Percentiles rank a stretch among this genome's conserved stretches.
Evolutionary conservation across 1,140 invertebrate genomes (phyloP).

Genomic region (Pseudomyrmex pallidus): DNA sequence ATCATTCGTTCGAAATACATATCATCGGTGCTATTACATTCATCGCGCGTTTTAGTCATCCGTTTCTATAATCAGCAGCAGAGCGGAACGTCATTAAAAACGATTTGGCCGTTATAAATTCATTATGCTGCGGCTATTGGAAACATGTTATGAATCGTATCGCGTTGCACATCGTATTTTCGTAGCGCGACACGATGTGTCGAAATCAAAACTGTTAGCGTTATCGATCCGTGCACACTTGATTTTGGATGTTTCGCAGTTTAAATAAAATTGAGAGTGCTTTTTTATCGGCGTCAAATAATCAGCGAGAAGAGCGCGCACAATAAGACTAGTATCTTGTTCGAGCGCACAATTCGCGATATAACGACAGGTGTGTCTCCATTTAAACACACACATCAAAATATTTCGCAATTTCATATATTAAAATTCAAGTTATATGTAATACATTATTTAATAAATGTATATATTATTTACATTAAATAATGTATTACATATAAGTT

Average conservation of each 20-base stretch:
- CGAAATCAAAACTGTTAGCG: slow-evolving; percentile 18
- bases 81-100: slow-evolving; percentile 27
- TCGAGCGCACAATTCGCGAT: no score
- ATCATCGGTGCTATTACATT: not conserved
- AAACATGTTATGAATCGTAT: slow-evolving; percentile 25
- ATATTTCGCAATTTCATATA: not conserved
- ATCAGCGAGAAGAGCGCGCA: not conserved
- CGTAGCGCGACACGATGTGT: slow-evolving; percentile 8
- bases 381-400: not conserved
- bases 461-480: no score
- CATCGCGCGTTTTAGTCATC: slow-evolving; percentile 19
- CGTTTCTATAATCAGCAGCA: slow-evolving; percentile 20
- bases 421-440: not conserved
- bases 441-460: no score
- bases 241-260: no score
- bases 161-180: slow-evolving; percentile 1
- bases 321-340: no score
- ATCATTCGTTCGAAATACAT: not conserved
- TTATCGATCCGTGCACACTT: not conserved
- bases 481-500: no score
- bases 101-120: slow-evolving; percentile 52
- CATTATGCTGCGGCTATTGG: slow-evolving; percentile 9
- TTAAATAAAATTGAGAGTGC: no score
- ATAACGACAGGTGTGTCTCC: not conserved
- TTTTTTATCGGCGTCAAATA: not conserved